These are phyloP conservation scores for Agriopis aurantiaria DNA, from an alignment of 2,888 invertebrate species.

Conservation along the genomic window DNA sequence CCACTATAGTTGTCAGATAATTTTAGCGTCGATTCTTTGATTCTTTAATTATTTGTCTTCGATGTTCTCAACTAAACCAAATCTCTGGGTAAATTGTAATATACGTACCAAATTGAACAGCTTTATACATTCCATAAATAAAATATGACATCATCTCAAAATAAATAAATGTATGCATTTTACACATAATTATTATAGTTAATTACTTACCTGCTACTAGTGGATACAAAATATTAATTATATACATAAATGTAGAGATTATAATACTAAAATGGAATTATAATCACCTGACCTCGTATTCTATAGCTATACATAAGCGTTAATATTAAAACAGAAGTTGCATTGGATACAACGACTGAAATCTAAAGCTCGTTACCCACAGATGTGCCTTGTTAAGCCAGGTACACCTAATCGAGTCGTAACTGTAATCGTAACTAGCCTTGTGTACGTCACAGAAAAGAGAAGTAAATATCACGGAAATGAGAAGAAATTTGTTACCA, in stretches of 20 bases:
- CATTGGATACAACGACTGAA: conserved; percentile 9
- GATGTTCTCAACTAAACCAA: not conserved
- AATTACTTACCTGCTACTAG: too few species aligned
- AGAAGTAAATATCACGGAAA: too few species aligned
- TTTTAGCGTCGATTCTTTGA: not conserved
- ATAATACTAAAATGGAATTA: not conserved
- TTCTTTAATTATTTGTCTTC: too few species aligned
- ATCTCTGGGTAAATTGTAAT: not conserved
- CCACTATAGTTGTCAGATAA: not conserved
- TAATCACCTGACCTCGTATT: conserved; percentile 67
- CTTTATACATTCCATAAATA: too few species aligned
- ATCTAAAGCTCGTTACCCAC: not conserved
- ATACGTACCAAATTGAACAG: too few species aligned
- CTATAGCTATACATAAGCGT: conserved; percentile 32
- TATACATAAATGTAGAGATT: not conserved
- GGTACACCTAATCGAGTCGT: not conserved
- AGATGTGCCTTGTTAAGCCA: not conserved
- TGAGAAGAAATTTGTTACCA: too few species aligned
- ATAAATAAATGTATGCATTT: too few species aligned
- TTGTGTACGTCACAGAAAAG: not conserved
- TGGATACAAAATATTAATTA: not conserved
- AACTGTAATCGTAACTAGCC: not conserved
- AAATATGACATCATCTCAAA: too few species aligned
- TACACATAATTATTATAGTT: too few species aligned
- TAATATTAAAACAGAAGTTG: conserved; percentile 43